These are phyloP conservation scores for Heliothis peltigera DNA, from an alignment of 2,888 invertebrate genomes.

Conservation along the genomic window DNA sequence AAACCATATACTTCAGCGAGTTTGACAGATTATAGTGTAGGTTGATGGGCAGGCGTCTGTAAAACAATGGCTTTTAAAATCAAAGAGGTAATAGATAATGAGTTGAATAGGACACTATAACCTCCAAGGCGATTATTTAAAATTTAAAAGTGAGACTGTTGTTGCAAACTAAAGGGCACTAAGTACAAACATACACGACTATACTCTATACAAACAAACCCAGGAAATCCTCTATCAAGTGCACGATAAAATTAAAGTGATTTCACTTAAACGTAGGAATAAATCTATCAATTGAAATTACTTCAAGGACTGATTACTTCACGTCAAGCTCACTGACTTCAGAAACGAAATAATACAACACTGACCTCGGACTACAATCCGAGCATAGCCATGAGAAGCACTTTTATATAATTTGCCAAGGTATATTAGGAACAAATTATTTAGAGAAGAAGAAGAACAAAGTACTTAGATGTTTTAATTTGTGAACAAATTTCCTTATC, in stretches of 20 bases:
- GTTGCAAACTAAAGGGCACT: neutral
- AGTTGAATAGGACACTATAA: no score
- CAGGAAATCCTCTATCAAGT: slow-evolving; percentile 17
- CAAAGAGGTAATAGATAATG: no score
- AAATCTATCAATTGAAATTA: slow-evolving; percentile 18
- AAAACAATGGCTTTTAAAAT: no score
- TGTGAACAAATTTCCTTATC: neutral
- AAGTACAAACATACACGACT: neutral
- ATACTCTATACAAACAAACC: neutral
- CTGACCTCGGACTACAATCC: slow-evolving; percentile 46
- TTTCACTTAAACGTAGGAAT: slow-evolving; percentile 21
- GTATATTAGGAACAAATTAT: slow-evolving; percentile 15
- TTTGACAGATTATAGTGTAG: no score
- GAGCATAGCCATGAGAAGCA: slow-evolving; percentile 46
- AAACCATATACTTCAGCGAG: no score
- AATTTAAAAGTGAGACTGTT: neutral
- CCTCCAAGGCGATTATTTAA: neutral
- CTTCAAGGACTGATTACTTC: slow-evolving; percentile 46
- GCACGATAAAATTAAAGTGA: slow-evolving; percentile 4
- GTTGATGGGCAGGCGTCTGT: no score
- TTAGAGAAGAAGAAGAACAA: no score
- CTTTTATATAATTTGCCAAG: slow-evolving; percentile 10
- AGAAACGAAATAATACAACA: slow-evolving; percentile 33
- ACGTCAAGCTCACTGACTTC: slow-evolving; percentile 40
- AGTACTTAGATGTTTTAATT: neutral